Evolutionary conservation across 2,797 vertebrate genomes (phyloP), one percentile per base, ranked within the genome.

Genomic region (Jordanella pulchra): DNA sequence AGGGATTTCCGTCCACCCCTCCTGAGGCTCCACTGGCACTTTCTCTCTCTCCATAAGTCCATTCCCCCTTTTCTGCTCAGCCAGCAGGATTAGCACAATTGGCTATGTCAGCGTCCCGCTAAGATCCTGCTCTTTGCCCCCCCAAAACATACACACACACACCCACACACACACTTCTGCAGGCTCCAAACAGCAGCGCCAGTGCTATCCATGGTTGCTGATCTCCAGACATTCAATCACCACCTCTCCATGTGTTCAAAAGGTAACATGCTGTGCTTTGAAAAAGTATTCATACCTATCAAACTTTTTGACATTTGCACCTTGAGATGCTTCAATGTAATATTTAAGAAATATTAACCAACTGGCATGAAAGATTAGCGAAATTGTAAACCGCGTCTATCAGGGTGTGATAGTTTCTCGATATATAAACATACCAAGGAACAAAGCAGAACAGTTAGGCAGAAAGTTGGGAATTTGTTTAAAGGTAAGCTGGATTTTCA

Each of bases 201-300:
- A 4, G 76, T 32, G 87, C 91, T 93, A 47, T 93, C 91, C 88
- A 45, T 84, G 92, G 92, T 93, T n/a, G 85, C 91, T 93, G 91
- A 90, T 79, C 69, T 2, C 45, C 2, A 17, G 10, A 9, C 28
- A 17, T 48, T 1, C 1, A 65, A 25, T 25, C 13, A 1, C 58
- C 61, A 66, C 14, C 21, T 27, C n/a, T 51, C 4, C 25, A n/a
- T 27, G 45, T n/a, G 51, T 48, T 54, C 12, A 1, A 60, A 60
- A 23, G 35, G 17, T 21, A 60, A 35, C 18, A 60, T 39, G 11
- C 7, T 10, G 17, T 21, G 55, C 55, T 35, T n/a, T n/a, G 2
- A 39, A 39, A 39, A 42, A n/a, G 21, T 14, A n/a, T 61, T 61
- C 23, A 42, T 3, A 4, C 23, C 12, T 18, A 21, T 61, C 1